These are phyloP conservation scores for Cacoxenus indagator DNA, from an alignment of 2,888 invertebrate genomes.

Conservation along the genomic window DNA sequence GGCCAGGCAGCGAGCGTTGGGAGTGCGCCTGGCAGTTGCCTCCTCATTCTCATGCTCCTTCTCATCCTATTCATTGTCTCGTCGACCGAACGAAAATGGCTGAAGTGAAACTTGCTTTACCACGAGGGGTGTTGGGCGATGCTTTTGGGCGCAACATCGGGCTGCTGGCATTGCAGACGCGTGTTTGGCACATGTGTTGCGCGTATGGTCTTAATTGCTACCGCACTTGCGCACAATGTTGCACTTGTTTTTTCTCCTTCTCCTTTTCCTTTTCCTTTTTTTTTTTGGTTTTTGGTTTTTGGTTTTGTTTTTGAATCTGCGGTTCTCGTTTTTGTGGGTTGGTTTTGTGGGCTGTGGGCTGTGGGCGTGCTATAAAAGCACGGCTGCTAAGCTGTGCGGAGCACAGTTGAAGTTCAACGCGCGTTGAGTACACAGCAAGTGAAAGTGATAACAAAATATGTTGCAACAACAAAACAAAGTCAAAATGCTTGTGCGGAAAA, in stretches of 20 bases:
- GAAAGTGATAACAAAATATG: constrained; percentile 26
- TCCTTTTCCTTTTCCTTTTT: too few species aligned
- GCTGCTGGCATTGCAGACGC: constrained; percentile 25
- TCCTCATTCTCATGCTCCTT: neutral
- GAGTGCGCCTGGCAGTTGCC: constrained; percentile 9
- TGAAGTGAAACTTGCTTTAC: neutral
- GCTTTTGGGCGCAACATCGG: neutral
- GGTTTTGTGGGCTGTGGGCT: constrained; percentile 35
- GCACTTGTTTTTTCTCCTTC: constrained; percentile 34
- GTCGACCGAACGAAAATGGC: neutral
- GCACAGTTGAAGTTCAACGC: constrained; percentile 47
- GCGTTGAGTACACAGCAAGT: constrained; percentile 26
- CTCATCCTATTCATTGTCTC: neutral
- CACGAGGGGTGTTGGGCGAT: neutral
- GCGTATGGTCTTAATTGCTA: constrained; percentile 38
- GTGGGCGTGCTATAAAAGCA: constrained; percentile 50
- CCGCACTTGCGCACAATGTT: constrained; percentile 26
- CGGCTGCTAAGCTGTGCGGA: constrained; percentile 39
- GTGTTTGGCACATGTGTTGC: constrained; percentile 54
- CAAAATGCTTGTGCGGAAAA: constrained; percentile 50
- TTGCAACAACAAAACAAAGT: constrained; percentile 39
- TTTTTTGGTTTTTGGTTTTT: too few species aligned
- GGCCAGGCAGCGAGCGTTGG: constrained; percentile 34
- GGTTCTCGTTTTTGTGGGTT: constrained; percentile 36
- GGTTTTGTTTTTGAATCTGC: too few species aligned